Evolutionary conservation across 2,797 vertebrate species (phyloP).

Genomic region (Bradypodion ventrale): DNA sequence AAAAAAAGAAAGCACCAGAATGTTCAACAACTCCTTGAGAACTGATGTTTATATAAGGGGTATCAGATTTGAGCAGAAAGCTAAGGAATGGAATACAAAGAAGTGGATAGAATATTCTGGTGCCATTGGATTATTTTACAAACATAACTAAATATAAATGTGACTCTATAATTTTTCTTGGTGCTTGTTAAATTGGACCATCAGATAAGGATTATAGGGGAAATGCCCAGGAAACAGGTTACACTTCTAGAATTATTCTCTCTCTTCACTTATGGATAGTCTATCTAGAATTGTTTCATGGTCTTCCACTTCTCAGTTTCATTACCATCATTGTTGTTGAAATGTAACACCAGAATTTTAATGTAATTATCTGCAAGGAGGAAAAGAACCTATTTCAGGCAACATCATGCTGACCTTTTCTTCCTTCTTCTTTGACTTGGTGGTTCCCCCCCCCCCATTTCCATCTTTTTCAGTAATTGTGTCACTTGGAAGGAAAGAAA

Average conservation of each 20-base stretch:
- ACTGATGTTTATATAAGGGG: too few relatives aligned
- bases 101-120: slow-evolving; percentile 6
- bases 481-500: not conserved
- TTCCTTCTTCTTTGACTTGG: slow-evolving; percentile 23
- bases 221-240: slow-evolving; percentile 23
- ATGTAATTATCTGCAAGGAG: slow-evolving; percentile 21
- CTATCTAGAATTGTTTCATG: slow-evolving; percentile 42
- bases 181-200: slow-evolving; percentile 18
- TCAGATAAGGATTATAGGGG: slow-evolving; percentile 37
- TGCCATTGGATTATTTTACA: slow-evolving; percentile 18
- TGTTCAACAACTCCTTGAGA: too few relatives aligned
- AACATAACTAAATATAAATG: slow-evolving; percentile 33
- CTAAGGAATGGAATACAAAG: not conserved
- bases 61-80: slow-evolving; percentile 14
- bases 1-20: not conserved
- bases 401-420: not conserved
- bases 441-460: too few relatives aligned
- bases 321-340: slow-evolving; percentile 50
- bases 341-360: slow-evolving; percentile 53
- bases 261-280: slow-evolving; percentile 34
- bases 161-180: slow-evolving; percentile 18
- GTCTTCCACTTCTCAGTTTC: slow-evolving; percentile 50
- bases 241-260: slow-evolving; percentile 20
- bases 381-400: slow-evolving; percentile 29
- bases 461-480: slow-evolving; percentile 10